Evolutionary conservation across 2,888 invertebrate species (phyloP), one percentile per base, ranked within the genome.

Genomic region (Sericinus montela): DNA sequence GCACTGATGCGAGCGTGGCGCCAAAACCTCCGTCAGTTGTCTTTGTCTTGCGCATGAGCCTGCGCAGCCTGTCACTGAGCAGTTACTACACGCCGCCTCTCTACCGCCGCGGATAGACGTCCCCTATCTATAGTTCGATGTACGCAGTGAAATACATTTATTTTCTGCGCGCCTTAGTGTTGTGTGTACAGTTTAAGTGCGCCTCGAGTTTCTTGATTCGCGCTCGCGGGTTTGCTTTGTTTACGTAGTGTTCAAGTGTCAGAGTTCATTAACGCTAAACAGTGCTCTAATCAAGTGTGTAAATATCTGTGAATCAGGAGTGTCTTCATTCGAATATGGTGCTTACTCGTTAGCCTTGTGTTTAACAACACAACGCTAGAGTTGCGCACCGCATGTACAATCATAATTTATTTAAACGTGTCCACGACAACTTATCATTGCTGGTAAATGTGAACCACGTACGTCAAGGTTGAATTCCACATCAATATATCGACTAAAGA

Each of bases 291-390:
- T 71, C 60, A 74, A 82, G 84, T 83, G 85, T 83, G 69, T 65
- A 76, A 75, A 75, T 66, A 67, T 59, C 61, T 69, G 62, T 57
- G 55, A 59, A 63, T 69, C 64, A 65, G 75, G 79, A 75, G 72
- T 80, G 72, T 73, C 71, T 72, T 69, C 69, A 54, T 52, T 55
- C 54, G 55, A 52, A 56, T 50, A 52, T 38, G 71, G 75, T 75
- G 69, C 72, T 72, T 73, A 67, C 70, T 73, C 58, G 85, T 76
- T 82, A 72, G 72, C 87, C 86, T 86, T 86, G 86, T 67, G 59
- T 52, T 55, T 54, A 70, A 65, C 72, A 67, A 62, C 63, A 66
- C 57, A 55, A 55, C 52, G 64, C 35, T 40, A 64, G 62, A 67
- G 59, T 62, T 70, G 70, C 69, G 60, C 60, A 63, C 72, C 66